These are phyloP conservation scores for Sebastolobus altivelis DNA, from an alignment of 2,797 vertebrate genomes.

Conservation along the genomic window DNA sequence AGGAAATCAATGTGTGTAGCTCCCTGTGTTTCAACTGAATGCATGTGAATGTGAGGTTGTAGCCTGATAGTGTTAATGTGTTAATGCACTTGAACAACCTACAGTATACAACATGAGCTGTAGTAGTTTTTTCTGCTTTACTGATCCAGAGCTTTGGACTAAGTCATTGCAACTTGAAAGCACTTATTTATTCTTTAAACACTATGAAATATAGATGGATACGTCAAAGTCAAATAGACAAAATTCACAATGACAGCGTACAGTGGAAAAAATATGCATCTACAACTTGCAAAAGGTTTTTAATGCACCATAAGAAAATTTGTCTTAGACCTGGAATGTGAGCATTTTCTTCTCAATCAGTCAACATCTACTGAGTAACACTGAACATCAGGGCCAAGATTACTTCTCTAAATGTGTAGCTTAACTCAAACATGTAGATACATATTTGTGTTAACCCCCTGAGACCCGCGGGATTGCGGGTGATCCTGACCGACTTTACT, in stretches of 20 bases:
- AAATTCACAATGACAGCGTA: background rate
- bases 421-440: too few relatives aligned
- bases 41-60: background rate
- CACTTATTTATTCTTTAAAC: background rate
- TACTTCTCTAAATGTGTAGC: too few relatives aligned
- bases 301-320: background rate
- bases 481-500: too few relatives aligned
- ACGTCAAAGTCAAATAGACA: background rate
- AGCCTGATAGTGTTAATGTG: background rate
- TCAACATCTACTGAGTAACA: background rate
- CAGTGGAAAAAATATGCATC: background rate
- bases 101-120: background rate
- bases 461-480: too few relatives aligned
- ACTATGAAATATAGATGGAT: background rate
- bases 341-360: background rate
- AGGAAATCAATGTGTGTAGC: slow-evolving; percentile 14
- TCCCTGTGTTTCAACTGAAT: background rate
- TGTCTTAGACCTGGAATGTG: background rate
- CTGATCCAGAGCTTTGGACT: background rate
- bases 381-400: background rate
- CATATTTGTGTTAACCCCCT: too few relatives aligned
- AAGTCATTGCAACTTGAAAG: background rate
- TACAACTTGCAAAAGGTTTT: background rate
- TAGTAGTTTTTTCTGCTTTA: background rate
- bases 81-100: background rate